These are phyloP conservation scores for Drosophila parthenogenetica DNA, from an alignment of 2,888 invertebrate genomes.

Conservation along the genomic window DNA sequence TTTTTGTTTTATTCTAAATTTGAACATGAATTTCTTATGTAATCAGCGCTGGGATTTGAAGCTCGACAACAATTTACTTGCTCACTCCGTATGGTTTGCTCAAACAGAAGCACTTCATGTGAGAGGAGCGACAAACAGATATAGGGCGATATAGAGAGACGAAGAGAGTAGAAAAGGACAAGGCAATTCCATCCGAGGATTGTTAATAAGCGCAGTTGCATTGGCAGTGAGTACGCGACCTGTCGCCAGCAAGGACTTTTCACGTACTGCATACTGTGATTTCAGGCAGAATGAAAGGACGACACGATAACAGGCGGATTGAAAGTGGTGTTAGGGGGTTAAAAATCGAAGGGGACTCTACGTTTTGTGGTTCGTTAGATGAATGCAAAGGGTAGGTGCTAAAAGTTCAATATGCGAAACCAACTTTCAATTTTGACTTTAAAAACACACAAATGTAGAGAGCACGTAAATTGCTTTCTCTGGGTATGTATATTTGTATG, in stretches of 20 bases:
- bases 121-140: constrained; percentile 47
- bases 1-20: constrained; percentile 53
- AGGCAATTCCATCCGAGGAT: constrained; percentile 62
- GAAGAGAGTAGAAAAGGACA: constrained; percentile 16
- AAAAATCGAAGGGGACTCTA: neutral
- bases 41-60: constrained; percentile 64
- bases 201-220: constrained; percentile 73
- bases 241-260: constrained; percentile 38
- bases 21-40: constrained; percentile 79
- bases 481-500: neutral
- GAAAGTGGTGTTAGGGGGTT: neutral
- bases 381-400: constrained; percentile 50
- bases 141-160: constrained; percentile 24
- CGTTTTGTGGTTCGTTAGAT: constrained; percentile 73
- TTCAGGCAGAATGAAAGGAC: constrained; percentile 31
- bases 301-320: neutral
- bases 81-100: constrained; percentile 1
- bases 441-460: constrained; percentile 45
- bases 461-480: constrained; percentile 35
- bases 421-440: constrained; percentile 64
- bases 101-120: constrained; percentile 71
- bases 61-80: constrained; percentile 35
- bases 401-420: constrained; percentile 71
- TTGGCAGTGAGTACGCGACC: constrained; percentile 28
- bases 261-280: constrained; percentile 69